Base-by-base conservation (phyloP, 1,140 invertebrate species). In the Zeugodacus cucurbitae region DNA sequence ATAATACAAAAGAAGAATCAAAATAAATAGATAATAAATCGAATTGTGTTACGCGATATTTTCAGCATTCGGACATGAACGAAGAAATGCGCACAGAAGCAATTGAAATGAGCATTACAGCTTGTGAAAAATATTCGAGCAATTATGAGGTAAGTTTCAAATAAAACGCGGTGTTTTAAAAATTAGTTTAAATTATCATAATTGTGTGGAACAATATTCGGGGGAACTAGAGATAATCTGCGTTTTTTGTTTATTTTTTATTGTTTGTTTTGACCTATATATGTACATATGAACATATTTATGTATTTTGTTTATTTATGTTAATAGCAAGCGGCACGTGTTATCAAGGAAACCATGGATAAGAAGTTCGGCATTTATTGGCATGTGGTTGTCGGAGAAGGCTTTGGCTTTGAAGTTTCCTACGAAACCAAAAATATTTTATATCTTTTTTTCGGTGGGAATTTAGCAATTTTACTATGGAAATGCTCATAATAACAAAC, bases 271-370 rank as follows among this genome's bases (percentile, higher is more conserved):
- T 54, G 48, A 54, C 48, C 48, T 54, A 54, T 11, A 54, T 54
- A 20, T 3, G 14, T 17, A 54, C 48, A 0, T 14, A 14, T 48
- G 14, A 14, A 3, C 14, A 48, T 48, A 48, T 11, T 0, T 20
- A 20, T 54, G 5, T 20, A 54, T 54, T 17, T 54, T 4, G 48
- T 10, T 17, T 54, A 54, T 54, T 54, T 54, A 54, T 54, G 14
- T 54, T 54, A 17, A 54, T 90, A 97, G 96, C 94, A 94, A 90
- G 96, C 94, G 1, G 97, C 98, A 29, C 96, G 96, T 90, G 96
- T 97, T 95, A 98, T 99, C 37, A 99, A 99, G 94, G 97, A 99
- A 90, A 96, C 95, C 86, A 96, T 99, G 95, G 98, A 99, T 93
- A 98, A 98, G 94, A 98, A 98, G 91, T 99, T 98, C 94, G 98